These are phyloP conservation scores for Ditylenchus weischeri DNA, from an alignment of 2,888 invertebrate genomes.

Conservation along the genomic window DNA sequence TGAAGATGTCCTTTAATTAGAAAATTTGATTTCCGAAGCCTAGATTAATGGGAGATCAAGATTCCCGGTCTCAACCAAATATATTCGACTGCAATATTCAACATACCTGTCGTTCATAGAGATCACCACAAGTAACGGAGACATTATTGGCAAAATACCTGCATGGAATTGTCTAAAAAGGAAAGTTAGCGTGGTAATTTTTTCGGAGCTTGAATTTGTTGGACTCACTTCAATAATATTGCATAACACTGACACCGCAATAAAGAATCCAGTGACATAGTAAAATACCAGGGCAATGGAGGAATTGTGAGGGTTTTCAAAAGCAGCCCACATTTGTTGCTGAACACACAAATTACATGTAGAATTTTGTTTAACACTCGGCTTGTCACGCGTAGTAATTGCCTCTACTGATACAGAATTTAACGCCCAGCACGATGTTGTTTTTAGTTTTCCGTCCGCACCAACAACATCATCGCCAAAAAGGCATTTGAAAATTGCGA, in stretches of 20 bases:
- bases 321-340: slow-evolving; percentile 89
- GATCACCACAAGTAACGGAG: slow-evolving; percentile 78
- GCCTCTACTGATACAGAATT: too few relatives aligned
- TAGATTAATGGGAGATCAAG: not conserved
- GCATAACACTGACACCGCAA: slow-evolving; percentile 90
- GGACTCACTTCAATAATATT: slow-evolving; percentile 80
- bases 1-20: not conserved
- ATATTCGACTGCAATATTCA: too few relatives aligned
- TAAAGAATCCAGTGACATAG: slow-evolving; percentile 81
- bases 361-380: too few relatives aligned
- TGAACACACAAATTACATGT: slow-evolving; percentile 23
- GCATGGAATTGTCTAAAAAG: slow-evolving; percentile 58
- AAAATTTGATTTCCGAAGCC: too few relatives aligned
- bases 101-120: slow-evolving; percentile 71
- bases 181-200: not conserved
- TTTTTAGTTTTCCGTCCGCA: too few relatives aligned
- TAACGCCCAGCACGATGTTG: too few relatives aligned
- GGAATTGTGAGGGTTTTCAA: slow-evolving; percentile 97
- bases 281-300: slow-evolving; percentile 99
- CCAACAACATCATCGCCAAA: too few relatives aligned
- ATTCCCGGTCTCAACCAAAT: not conserved
- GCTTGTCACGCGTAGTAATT: too few relatives aligned
- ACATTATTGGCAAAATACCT: slow-evolving; percentile 35
- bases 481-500: too few relatives aligned
- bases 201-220: not conserved